Evolutionary conservation across 2,797 vertebrate genomes (phyloP).

Genomic region (Cynodonichthys magdalenae): DNA sequence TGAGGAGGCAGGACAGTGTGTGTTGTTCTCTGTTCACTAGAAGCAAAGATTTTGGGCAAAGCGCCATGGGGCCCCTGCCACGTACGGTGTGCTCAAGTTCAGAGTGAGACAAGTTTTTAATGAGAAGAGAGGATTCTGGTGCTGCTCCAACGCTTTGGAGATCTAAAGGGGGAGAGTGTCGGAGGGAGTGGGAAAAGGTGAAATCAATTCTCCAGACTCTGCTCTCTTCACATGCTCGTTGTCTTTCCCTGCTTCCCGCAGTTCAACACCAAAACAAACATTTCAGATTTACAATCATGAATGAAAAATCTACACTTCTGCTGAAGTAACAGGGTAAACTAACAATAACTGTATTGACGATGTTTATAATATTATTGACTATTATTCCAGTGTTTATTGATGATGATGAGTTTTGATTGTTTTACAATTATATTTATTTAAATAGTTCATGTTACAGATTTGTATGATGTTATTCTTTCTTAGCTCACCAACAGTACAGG

Average conservation of each 20-base stretch:
- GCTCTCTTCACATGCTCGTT: conserved; percentile 67
- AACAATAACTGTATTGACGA: conserved; percentile 85
- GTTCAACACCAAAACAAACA: conserved; percentile 76
- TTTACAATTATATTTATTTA: conserved; percentile 72
- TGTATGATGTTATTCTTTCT: conserved; percentile 83
- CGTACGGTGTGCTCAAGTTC: conserved; percentile 51
- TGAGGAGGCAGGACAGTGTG: conserved; percentile 46
- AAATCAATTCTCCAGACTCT: conserved; percentile 68
- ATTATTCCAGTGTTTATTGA: conserved; percentile 83
- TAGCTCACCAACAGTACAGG: conserved; percentile 77
- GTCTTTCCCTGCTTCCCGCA: conserved; percentile 72
- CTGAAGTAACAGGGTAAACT: conserved; percentile 86
- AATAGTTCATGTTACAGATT: conserved; percentile 84
- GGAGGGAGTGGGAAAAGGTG: conserved; percentile 51
- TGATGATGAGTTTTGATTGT: conserved; percentile 81
- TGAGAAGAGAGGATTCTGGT: conserved; percentile 66
- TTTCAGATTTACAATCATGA: conserved; percentile 81
- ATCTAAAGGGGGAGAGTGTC: conserved; percentile 57
- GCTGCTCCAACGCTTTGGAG: conserved; percentile 62
- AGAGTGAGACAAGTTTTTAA: conserved; percentile 51
- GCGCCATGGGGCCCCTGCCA: conserved; percentile 43
- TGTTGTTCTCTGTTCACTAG: conserved; percentile 48
- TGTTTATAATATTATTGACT: conserved; percentile 84
- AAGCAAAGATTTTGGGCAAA: conserved; percentile 53
- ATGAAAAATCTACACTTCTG: conserved; percentile 78